These are phyloP conservation scores for Acromyrmex echinatior DNA, from an alignment of 1,140 invertebrate genomes.

Conservation along the genomic window DNA sequence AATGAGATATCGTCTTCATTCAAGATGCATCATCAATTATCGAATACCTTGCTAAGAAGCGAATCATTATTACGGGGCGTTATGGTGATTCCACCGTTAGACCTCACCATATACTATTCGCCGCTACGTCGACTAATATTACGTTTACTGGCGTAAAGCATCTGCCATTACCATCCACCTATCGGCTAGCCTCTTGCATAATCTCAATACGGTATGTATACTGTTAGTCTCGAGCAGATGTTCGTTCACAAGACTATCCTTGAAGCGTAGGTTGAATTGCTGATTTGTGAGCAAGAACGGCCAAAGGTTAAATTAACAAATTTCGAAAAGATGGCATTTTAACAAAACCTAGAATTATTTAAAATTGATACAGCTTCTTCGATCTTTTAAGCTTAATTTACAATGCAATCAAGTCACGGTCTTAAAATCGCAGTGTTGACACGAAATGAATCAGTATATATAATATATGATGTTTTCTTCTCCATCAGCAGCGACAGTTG, in stretches of 20 bases:
- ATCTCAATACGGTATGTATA: constrained; percentile 66
- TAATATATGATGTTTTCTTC: no score
- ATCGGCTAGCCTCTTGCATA: constrained; percentile 59
- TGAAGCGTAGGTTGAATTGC: constrained; percentile 13
- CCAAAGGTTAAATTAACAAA: constrained; percentile 5
- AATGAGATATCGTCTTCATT: constrained; percentile 19
- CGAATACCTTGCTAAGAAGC: constrained; percentile 24
- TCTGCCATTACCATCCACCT: constrained; percentile 63
- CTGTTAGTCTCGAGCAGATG: constrained; percentile 51
- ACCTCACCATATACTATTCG: constrained; percentile 66
- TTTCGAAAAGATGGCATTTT: background rate
- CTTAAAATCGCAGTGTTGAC: no score
- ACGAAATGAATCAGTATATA: no score
- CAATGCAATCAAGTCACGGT: no score
- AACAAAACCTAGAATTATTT: background rate
- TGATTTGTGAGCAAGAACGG: background rate
- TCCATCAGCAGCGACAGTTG: no score
- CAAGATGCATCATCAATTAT: constrained; percentile 30
- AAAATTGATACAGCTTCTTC: background rate
- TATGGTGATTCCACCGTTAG: constrained; percentile 71
- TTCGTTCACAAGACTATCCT: constrained; percentile 28
- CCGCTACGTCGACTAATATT: constrained; percentile 64
- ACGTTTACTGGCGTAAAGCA: constrained; percentile 68
- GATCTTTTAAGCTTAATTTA: no score
- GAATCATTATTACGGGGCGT: constrained; percentile 61